Evolutionary conservation across 2,113 vertebrate genomes (phyloP).

Genomic region (Spermophilus dauricus): DNA sequence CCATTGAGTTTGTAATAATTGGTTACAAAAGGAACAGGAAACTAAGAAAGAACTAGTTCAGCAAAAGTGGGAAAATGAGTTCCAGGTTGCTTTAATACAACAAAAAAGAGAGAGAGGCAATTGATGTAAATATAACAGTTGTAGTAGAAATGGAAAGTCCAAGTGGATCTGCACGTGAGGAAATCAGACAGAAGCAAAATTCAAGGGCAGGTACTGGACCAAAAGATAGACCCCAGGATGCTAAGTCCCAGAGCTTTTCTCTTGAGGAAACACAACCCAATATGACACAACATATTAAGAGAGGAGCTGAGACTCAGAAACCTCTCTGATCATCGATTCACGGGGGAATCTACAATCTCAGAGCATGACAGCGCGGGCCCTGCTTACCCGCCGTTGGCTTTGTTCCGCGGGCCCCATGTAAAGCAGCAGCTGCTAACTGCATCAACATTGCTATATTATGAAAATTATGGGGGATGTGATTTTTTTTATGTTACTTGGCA

Average conservation of each 20-base stretch:
- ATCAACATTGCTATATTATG: slow-evolving; percentile 60
- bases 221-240: background rate
- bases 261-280: background rate
- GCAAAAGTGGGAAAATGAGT: background rate
- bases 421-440: slow-evolving; percentile 64
- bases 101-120: background rate
- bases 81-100: background rate
- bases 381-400: slow-evolving; percentile 14
- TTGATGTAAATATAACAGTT: background rate
- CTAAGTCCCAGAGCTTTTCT: background rate
- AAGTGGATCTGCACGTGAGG: background rate
- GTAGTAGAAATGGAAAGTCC: background rate
- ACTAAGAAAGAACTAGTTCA: background rate
- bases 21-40: background rate
- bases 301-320: background rate
- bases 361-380: background rate
- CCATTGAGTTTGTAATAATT: background rate
- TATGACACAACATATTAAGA: background rate
- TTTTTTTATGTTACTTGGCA: slow-evolving; percentile 69
- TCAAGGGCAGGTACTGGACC: background rate
- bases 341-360: slow-evolving; percentile 10
- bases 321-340: background rate
- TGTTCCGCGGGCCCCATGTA: slow-evolving; percentile 53
- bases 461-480: slow-evolving; percentile 62
- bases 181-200: background rate